Evolutionary conservation across 1,140 invertebrate genomes (phyloP), one percentile per base, ranked within the genome.

Genomic region (Meloidogyne chitwoodi): DNA sequence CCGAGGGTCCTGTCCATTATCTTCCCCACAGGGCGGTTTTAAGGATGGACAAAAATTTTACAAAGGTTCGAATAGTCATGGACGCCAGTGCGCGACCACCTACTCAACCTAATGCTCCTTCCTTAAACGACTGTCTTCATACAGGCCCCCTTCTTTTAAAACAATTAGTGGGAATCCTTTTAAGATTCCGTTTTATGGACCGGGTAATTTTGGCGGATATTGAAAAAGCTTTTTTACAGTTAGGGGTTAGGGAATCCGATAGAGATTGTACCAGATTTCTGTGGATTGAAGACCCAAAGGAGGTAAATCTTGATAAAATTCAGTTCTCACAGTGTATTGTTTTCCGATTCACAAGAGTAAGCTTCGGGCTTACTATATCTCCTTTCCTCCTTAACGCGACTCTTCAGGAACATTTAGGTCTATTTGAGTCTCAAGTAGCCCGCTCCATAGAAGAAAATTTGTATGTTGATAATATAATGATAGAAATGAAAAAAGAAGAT

Each of bases 181-280:
- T 71, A 0, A 3, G 69, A 1, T 44, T 22, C 0, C 16, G 69
- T 16, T 31, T 6, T 14, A 56, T 62, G 77, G 0, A 22, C 1
- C 16, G 14, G 0, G 38, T 44, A 0, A 2, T 80, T 0, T 0
- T 63, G 0, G 74, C 74, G 8, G 75, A 76, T 24, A 31, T 76
- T 2, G 75, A 76, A 12, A 76, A 76, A 12, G 75, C 75, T 1
- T 76, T 76, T 41, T 38, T 76, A 14, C 75, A 77, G 31, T 22
- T 77, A 0, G 26, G 29, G 0, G 62, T 77, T 0, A 1, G 34
- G 1, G 5, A 26, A 1, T 19, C 75, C 0, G 75, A 77, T 14
- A 24, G 75, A 16, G 75, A 77, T 29, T 68, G 70, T n/a, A 27
- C 34, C 0, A 22, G 75, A 4, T 77, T 77, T 48, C 74, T 77